Evolutionary conservation across 2,888 invertebrate genomes (phyloP), one percentile per base, ranked within the genome.

Genomic region (Eupithecia tripunctaria): DNA sequence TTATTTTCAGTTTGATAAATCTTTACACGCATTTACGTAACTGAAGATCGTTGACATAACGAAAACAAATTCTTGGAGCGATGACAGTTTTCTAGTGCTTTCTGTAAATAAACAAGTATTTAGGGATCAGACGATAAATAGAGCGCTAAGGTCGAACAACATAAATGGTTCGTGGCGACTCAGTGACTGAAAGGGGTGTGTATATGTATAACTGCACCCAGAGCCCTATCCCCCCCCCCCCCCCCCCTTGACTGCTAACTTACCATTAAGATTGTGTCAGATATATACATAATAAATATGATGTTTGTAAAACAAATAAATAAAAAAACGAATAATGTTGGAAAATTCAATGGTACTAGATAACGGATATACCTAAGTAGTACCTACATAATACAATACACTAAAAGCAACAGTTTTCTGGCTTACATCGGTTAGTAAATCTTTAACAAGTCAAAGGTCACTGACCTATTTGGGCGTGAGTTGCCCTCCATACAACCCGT

Each of bases 61-160:
- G 62, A 70, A 75, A 75, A 75, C 70, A 74, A 7, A 70, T 64
- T 70, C 65, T 75, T 70, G 68, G 66, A 68, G 32, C 41, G 14
- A 62, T 66, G 65, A 70, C 68, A 74, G 62, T 71, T 63, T 70
- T 63, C 68, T 47, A 69, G 63, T 25, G 43, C 18, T 68, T 51
- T 69, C 63, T 47, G 25, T 62, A 62, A n/a, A 62, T 43, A 68
- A 41, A 64, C 64, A 63, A 36, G 63, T 36, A 29, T 36, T 63
- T 38, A n/a, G 10, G 63, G 38, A 38, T 63, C 0, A 38, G 36
- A 21, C 21, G 32, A 32, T n/a, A 36, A 32, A 62, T 8, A n/a
- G 1, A 29, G 0, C 27, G 32, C 27, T 32, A 47, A n/a, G 47
- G 47, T 47, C n/a, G n/a, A 15, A 41, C 15, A n/a, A n/a, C n/a